Conservation (phyloP, 2,113 vertebrate species). For the Corythoichthys haematopterus region DNA sequence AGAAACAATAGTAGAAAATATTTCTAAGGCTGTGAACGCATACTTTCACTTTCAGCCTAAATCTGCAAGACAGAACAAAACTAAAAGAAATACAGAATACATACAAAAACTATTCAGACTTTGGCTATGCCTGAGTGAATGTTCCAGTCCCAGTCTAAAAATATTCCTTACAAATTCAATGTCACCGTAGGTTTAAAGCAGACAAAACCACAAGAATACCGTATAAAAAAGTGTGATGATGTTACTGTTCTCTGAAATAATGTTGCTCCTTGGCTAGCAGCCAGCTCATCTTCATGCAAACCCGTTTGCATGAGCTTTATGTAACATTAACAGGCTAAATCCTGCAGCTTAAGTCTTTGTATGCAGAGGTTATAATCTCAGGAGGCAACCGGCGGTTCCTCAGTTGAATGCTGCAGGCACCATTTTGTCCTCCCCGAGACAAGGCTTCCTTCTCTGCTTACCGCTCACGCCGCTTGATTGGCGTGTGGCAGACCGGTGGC, state of each 20-base stretch:
- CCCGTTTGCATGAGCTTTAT: neutral
- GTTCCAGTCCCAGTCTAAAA: neutral
- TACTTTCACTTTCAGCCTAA: too few species aligned
- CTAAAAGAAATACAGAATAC: too few species aligned
- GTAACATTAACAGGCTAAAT: conserved; percentile 1
- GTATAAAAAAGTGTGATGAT: neutral
- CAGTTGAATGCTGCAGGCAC: neutral
- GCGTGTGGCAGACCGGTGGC: neutral
- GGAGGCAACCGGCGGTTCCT: neutral
- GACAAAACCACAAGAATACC: neutral
- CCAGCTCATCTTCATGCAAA: neutral
- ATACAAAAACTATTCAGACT: neutral
- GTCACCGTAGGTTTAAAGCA: neutral
- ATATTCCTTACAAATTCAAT: neutral
- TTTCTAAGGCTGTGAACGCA: too few species aligned
- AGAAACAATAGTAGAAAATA: too few species aligned
- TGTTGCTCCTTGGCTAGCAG: neutral
- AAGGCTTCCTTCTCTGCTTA: neutral
- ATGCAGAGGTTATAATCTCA: neutral
- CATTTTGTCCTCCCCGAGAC: conserved; percentile 1
- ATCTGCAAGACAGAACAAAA: too few species aligned
- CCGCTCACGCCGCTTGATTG: conserved; percentile 5
- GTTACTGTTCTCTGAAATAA: neutral
- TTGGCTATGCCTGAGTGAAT: neutral
- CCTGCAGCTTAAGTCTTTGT: neutral